Evolutionary conservation across 2,113 vertebrate genomes (phyloP), one percentile per base, ranked within the genome.

Genomic region (Nesoenas mayeri): DNA sequence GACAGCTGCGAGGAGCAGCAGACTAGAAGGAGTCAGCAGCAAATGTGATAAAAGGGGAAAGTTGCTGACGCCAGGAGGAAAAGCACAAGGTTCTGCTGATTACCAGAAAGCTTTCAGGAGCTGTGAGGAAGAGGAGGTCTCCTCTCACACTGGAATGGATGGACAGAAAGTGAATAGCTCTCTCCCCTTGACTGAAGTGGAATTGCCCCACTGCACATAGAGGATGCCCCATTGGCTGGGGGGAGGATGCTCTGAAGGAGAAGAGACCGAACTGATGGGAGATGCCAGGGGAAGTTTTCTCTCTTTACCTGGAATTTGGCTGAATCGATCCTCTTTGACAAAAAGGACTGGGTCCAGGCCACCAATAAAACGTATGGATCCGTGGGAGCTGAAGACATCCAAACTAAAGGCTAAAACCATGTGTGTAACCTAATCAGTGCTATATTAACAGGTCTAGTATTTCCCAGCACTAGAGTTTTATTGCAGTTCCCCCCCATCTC

Each of bases 21-120:
- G 97, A 97, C 96, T 96, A 91, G 88, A 97, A 97, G 96, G 97
- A 97, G 96, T 97, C 97, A 96, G 97, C 84, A 95, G 88, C 95
- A 96, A 96, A 97, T 86, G 93, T 95, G 97, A 96, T 97, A 97
- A 96, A 97, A 97, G 92, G 79, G 57, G 84, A 95, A 97, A 97
- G 94, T 86, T 97, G 92, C 94, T 95, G 96, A 97, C 8, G 80
- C 96, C 96, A 95, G 87, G 92, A 95, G 92, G 88, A 96, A 94
- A 96, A 95, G 89, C 78, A 94, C 69, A 90, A 95, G 84, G 91
- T 95, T 82, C 72, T 28, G 12, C 71, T 85, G 88, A 88, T 94
- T 93, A 93, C 75, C 60, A 95, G 71, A 91, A 96, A 83, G 60
- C 24, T 34, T 95, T 74, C 71, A 94, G 81, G 75, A 96, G 38